Conservation (phyloP, 2,113 vertebrate genomes). For the Lampris incognitus region DNA sequence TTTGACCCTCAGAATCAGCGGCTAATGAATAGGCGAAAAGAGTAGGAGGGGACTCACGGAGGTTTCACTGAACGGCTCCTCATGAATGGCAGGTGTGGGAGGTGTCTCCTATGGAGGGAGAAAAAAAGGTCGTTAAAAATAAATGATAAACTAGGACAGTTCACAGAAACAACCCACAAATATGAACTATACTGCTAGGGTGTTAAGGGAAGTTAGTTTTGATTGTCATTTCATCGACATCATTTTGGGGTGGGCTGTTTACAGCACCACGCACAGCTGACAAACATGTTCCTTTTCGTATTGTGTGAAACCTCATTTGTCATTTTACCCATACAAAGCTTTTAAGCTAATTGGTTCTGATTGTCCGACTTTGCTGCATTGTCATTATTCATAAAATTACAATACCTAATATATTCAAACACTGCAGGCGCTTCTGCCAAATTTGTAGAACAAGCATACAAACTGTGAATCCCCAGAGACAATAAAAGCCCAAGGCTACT, state of each 20-base stretch:
- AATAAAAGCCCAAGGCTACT: constrained; percentile 19
- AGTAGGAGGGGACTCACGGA: constrained; percentile 77
- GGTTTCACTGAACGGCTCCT: constrained; percentile 79
- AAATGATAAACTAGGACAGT: constrained; percentile 31
- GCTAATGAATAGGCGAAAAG: constrained; percentile 31
- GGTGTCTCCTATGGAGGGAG: constrained; percentile 78
- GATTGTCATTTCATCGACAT: constrained; percentile 4
- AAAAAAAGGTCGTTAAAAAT: constrained; percentile 57
- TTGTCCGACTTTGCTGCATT: not conserved
- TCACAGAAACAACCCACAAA: not conserved
- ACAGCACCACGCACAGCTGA: not conserved
- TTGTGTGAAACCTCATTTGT: not conserved
- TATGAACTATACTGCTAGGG: not conserved
- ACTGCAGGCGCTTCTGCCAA: constrained; percentile 7
- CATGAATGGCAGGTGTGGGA: constrained; percentile 82
- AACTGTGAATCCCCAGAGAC: constrained; percentile 7
- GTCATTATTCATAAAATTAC: constrained; percentile 8
- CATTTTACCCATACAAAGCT: constrained; percentile 4
- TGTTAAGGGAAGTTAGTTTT: not conserved
- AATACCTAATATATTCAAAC: constrained; percentile 11
- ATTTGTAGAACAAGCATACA: constrained; percentile 18
- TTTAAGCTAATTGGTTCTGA: constrained; percentile 15
- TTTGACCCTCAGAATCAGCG: no score
- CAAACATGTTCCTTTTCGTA: not conserved
- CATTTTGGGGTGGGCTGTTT: constrained; percentile 1